Evolutionary conservation across 2,888 invertebrate genomes (phyloP), one percentile per base, ranked within the genome.

Genomic region (Lamellibrachia columna): DNA sequence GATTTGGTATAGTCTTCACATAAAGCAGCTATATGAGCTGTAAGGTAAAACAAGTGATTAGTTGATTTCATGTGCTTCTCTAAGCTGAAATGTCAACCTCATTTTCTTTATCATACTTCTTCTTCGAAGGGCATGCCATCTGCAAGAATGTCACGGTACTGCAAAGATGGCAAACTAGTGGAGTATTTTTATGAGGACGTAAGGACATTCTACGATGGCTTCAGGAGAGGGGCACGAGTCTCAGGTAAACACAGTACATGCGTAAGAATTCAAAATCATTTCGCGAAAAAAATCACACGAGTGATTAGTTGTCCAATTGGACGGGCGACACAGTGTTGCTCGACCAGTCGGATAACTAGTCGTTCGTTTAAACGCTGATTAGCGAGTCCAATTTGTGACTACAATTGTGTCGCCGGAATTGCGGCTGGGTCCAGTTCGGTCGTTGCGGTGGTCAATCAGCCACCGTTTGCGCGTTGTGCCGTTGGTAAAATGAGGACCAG

Each of bases 151-250:
- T 75, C 75, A 75, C n/a, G 52, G 53, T 90, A 92, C 28, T 90
- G 92, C 11, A 91, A 60, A 8, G 93, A 93, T 91, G 93, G 94
- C 8, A 93, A 93, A 55, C 90, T 93, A 40, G 90, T 93, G 28
- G 91, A 92, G 9, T 93, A 91, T 91, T 91, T 92, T 60, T 93
- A 93, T 53, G 93, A 93, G 8, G 94, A 94, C 40, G 93, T 93
- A 40, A 92, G 60, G n/a, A 94, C 94, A 3, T 91, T 92, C 3
- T 92, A 94, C 53, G 94, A 94, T 53, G 91, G 92, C 7, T 91
- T 94, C 55, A 28, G 8, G 40, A 90, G 94, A 52, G 94, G 94
- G n/a, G 75, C 93, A 15, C 58, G 91, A 4, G 92, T 93, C 53
- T 93, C 94, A 92, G 92, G 94, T 94, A 91, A 58, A 22, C 75